Evolutionary conservation across 30 jellyfish, hydroid and myxozoan genomes (phyloP).

Genomic region (Cassiopea xamachana): DNA sequence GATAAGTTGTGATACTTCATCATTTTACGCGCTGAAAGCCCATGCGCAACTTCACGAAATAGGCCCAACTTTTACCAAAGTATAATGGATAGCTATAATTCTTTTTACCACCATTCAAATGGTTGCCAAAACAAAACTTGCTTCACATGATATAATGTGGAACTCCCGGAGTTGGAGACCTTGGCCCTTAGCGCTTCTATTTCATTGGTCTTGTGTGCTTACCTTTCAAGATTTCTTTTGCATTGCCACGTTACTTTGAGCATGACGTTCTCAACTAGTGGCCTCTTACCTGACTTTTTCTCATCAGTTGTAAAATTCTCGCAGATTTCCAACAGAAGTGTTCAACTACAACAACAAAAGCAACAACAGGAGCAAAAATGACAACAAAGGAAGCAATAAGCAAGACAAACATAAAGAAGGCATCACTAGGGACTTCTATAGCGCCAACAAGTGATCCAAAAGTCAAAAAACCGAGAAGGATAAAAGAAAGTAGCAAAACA

Average conservation of each 20-base stretch:
- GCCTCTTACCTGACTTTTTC: neutral
- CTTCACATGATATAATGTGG: too few species aligned
- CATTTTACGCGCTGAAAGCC: too few species aligned
- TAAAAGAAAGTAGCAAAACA: neutral
- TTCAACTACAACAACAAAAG: neutral
- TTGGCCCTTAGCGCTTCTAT: neutral
- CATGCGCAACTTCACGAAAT: too few species aligned
- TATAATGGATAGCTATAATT: too few species aligned
- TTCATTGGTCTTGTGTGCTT: too few species aligned
- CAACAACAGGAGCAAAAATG: neutral
- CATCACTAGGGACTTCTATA: too few species aligned
- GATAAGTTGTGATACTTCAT: too few species aligned
- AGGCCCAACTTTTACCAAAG: too few species aligned
- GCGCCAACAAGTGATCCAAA: slow-evolving; percentile 5
- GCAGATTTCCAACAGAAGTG: slow-evolving; percentile 11
- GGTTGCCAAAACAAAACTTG: too few species aligned
- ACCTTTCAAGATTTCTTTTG: neutral
- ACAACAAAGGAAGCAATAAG: neutral
- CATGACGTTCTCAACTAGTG: neutral
- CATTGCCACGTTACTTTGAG: neutral
- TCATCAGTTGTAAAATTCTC: neutral
- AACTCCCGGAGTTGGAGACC: neutral
- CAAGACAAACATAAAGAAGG: too few species aligned
- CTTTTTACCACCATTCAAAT: too few species aligned
- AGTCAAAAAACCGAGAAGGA: neutral